These are phyloP conservation scores for Caenorhabditis zanzibari DNA, from an alignment of 2,888 invertebrate genomes.

Conservation along the genomic window DNA sequence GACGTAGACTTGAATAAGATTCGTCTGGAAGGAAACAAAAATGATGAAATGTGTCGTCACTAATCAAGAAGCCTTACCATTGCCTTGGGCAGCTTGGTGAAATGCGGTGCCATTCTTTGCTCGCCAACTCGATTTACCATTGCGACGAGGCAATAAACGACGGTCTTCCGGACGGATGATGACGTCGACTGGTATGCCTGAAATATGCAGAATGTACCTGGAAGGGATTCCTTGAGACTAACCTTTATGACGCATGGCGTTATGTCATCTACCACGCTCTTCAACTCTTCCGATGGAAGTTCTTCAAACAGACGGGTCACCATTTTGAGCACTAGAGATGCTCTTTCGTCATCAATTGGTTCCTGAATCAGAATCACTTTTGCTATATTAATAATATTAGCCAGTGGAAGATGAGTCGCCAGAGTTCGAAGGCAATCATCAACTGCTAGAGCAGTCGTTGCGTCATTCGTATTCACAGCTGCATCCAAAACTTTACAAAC, in stretches of 20 bases:
- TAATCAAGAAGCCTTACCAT: constrained; percentile 43
- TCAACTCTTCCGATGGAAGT: constrained; percentile 51
- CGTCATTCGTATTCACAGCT: constrained; percentile 56
- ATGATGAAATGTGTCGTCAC: constrained; percentile 28
- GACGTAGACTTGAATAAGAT: constrained; percentile 65
- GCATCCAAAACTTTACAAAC: constrained; percentile 63
- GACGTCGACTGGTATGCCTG: constrained; percentile 62
- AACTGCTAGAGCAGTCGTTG: constrained; percentile 55
- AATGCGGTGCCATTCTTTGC: constrained; percentile 50
- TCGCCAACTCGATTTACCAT: constrained; percentile 62
- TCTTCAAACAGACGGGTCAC: constrained; percentile 56
- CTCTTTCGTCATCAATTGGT: constrained; percentile 52
- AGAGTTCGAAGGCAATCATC: constrained; percentile 61
- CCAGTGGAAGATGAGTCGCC: constrained; percentile 57
- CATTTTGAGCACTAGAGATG: constrained; percentile 54
- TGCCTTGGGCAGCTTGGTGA: constrained; percentile 61
- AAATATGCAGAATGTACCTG: background rate
- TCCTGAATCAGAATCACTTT: constrained; percentile 59
- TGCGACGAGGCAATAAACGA: constrained; percentile 59
- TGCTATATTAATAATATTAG: constrained; percentile 58
- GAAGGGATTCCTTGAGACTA: constrained; percentile 5
- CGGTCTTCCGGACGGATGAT: constrained; percentile 61
- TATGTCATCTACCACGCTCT: constrained; percentile 51
- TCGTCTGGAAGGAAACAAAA: constrained; percentile 46
- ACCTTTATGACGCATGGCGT: constrained; percentile 42